These are phyloP conservation scores for Drosophila testacea DNA, from an alignment of 2,888 invertebrate genomes.

Conservation along the genomic window DNA sequence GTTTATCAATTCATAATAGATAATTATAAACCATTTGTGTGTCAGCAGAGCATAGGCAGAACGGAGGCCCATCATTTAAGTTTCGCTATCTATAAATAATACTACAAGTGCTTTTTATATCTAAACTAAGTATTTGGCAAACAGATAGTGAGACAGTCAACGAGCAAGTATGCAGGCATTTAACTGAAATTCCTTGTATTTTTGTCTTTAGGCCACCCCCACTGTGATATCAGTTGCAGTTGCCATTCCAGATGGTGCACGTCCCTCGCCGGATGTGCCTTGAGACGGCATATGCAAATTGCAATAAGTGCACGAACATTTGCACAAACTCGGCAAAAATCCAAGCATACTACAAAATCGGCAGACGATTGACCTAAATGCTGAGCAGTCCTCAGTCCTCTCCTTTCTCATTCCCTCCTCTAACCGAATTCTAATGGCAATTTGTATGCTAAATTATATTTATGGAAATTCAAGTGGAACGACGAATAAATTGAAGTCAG, in stretches of 20 bases:
- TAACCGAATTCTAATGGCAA: conserved; percentile 56
- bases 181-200: not conserved
- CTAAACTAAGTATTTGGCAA: conserved; percentile 27
- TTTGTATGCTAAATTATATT: conserved; percentile 71
- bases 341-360: conserved; percentile 49
- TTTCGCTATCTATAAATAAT: conserved; percentile 35
- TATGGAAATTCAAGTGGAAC: conserved; percentile 71
- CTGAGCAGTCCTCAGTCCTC: conserved; percentile 14
- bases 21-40: conserved; percentile 39
- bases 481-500: conserved; percentile 66
- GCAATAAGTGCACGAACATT: conserved; percentile 59
- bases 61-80: conserved; percentile 34
- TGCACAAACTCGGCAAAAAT: conserved; percentile 51
- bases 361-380: conserved; percentile 73
- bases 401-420: conserved; percentile 2
- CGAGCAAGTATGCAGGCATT: not conserved
- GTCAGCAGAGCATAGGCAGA: conserved; percentile 19
- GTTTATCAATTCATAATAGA: conserved; percentile 49
- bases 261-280: conserved; percentile 36
- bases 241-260: conserved; percentile 26
- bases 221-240: conserved; percentile 12
- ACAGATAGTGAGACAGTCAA: conserved; percentile 38
- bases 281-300: conserved; percentile 65
- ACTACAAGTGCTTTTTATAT: conserved; percentile 24
- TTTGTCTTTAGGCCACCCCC: not conserved